Base-by-base conservation (phyloP, 2,113 vertebrate species). In the Charina bottae region DNA sequence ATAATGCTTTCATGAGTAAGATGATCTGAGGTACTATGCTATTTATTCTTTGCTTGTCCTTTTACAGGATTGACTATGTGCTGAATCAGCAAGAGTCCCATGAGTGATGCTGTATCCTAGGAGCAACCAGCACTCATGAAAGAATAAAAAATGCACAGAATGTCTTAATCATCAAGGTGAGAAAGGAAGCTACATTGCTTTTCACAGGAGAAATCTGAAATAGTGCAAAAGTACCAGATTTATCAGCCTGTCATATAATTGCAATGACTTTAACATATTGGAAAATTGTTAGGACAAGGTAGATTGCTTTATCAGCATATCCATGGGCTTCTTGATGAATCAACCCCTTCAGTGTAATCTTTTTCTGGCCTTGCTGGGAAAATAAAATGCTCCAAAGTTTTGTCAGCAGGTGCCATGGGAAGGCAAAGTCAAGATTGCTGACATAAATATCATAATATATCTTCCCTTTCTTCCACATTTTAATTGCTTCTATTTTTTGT, bases 31-130 rank as follows among this genome's bases (percentile, higher is more conserved):
- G 26, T 46, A n/a, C n/a, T n/a, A 21, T 12, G 24, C 83, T 33
- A 17, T n/a, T 90, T 26, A 24, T 64, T 46, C 85, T 90, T 86
- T n/a, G 49, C 21, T 72, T 64, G 84, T 28, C 55, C 6, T 13
- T 60, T 87, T 87, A 5, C 28, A 85, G 84, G 88, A 17, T 62
- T 87, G 64, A 90, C 89, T 53, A 53, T 33, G 72, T 93, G 89
- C 55, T 87, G 55, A 55, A 59, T 53, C 92, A 90, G 84, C 84
- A 85, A 26, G 26, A 90, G 10, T 3, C 13, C 5, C 21, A 89
- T 58, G 62, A 49, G 92, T 93, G 64, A 68, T 42, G 1, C 85
- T 21, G 28, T 19, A 2, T 3, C 10, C 49, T 64, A 91, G 87
- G 15, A 13, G 90, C 26, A 93, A 33, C 0, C 85, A 92, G 53